Base-by-base conservation (phyloP, 2,888 invertebrate species). In the Agriopis aurantiaria region DNA sequence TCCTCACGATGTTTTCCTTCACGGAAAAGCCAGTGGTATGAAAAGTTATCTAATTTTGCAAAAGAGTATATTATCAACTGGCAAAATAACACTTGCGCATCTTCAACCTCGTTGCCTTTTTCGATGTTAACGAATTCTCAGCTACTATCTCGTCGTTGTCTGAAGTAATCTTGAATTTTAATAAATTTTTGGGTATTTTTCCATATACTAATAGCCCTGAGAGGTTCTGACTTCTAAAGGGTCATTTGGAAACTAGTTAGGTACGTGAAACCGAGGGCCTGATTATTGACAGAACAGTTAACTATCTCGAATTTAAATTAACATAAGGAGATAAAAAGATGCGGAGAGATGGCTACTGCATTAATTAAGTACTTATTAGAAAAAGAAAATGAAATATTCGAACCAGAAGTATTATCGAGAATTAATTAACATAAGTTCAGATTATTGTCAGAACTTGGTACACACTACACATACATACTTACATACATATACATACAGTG, bases 261-360 rank as follows among this genome's bases (percentile, higher is more conserved):
- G 17, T 23, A 23, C 51, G n/a, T 14, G 45, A 11, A n/a, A 9
- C 14, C 49, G 56, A 61, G 56, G 65, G 52, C 63, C 55, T 60
- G 53, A 65, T 69, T 60, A 45, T 5, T 59, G 55, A 51, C 23
- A 40, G 56, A 46, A 63, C 68, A 59, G 63, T 46, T 69, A 65
- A 49, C 55, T 33, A 41, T 61, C 65, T 56, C 61, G 40, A 55
- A 61, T 65, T 61, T 56, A 69, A 51, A 69, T 65, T 65, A 64
- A 56, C 56, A 65, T 69, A 69, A 65, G 45, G 17, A 62, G 46
- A 58, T 63, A 48, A 59, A 23, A 51, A 56, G 55, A 66, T 53
- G 57, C 14, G 12, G 49, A 43, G 23, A 61, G 48, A 49, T 45
- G 23, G 41, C n/a, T 49, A 60, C 33, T 60, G 60, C 51, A 45